Evolutionary conservation across 2,888 invertebrate genomes (phyloP), one percentile per base, ranked within the genome.

Genomic region (Ormyrus labotus): DNA sequence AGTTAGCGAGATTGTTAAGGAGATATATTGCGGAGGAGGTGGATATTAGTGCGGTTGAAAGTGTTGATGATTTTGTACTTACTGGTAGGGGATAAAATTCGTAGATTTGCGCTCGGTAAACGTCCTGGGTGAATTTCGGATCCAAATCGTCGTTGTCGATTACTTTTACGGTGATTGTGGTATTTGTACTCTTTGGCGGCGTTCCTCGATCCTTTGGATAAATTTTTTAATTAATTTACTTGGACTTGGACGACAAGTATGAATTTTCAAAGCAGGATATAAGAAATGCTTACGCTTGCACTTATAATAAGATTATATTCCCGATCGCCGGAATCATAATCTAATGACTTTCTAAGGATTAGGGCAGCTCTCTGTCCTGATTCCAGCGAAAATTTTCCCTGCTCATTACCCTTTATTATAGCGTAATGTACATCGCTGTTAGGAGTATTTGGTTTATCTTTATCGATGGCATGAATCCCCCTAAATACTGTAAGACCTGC

Each of bases 371-470:
- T 94, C 88, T 96, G 96, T 4, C 95, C 95, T 89, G 95, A 95
- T 88, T 96, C 95, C 51, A 97, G 92, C 6, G 94, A 93, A 90
- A 97, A 97, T 19, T 96, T 91, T 63, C 94, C 94, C 0, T 95
- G 92, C 73, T 96, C 96, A 87, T 96, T 96, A 0, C 97, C 97
- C 2, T 96, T 93, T 34, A 96, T 93, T 69, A 97, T 94, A 83
- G 96, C 96, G 88, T 97, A 97, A 0, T 95, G 92, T 0, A 97
- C 92, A 96, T 97, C 96, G 71, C 93, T 93, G 83, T 97, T 96
- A 0, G 95, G 92, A 0, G 96, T 93, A 84, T 95, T 94, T 0
- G 95, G 96, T 3, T 92, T 87, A 89, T 97, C 97, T 89, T 96
- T 96, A 90, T 97, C 97, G 83, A 93, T 94, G 0, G 97, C 97